These are phyloP conservation scores for Drosophila dives DNA, from an alignment of 2,888 invertebrate species.

Conservation along the genomic window DNA sequence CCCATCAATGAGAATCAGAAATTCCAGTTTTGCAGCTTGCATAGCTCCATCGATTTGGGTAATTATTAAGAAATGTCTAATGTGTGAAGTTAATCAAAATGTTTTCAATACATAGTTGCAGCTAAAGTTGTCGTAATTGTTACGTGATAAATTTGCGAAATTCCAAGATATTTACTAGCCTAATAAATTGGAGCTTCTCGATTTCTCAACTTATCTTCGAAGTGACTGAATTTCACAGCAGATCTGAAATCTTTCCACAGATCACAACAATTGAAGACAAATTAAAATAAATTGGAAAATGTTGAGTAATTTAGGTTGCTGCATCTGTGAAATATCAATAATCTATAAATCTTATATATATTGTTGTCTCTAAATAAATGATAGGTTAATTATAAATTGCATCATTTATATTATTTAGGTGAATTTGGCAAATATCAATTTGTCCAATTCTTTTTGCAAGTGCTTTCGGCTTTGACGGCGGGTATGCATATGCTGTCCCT, in stretches of 20 bases:
- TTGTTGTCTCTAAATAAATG: not conserved
- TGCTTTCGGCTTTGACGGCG: constrained; percentile 91
- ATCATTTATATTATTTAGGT: constrained; percentile 86
- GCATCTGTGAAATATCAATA: not conserved
- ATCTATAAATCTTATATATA: not conserved
- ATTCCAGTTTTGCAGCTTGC: constrained; percentile 34
- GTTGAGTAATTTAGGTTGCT: not conserved
- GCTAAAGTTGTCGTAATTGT: not conserved
- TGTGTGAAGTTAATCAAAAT: not conserved
- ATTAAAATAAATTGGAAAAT: not conserved
- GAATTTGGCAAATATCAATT: constrained; percentile 93
- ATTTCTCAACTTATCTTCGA: not conserved
- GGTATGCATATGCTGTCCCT: constrained; percentile 92
- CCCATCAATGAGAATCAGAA: constrained; percentile 37
- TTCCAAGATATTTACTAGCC: not conserved
- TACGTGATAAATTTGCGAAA: not conserved
- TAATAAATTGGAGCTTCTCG: not conserved
- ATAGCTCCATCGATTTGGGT: constrained; percentile 5
- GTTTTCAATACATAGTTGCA: not conserved
- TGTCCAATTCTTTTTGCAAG: constrained; percentile 91
- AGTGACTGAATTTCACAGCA: not conserved
- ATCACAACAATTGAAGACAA: not conserved
- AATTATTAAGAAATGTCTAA: constrained; percentile 7
- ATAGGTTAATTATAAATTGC: not conserved
- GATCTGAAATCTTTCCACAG: not conserved